Evolutionary conservation across 2,888 invertebrate species (phyloP).

Genomic region (Zonitis immaculata): DNA sequence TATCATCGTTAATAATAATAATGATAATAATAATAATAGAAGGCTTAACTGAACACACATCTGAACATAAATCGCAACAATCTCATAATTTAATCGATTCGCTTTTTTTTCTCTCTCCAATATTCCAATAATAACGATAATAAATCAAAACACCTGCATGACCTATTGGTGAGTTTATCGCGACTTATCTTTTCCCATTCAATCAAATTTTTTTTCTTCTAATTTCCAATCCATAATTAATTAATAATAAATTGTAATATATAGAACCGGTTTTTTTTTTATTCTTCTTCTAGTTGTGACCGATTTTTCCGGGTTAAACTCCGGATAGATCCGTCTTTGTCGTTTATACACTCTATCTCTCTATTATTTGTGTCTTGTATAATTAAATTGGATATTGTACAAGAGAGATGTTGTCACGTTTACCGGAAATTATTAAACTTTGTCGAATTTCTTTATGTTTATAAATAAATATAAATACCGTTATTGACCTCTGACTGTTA

Average conservation of each 20-base stretch:
- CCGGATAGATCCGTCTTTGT: neutral
- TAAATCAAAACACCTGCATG: neutral
- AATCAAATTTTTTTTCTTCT: too few species aligned
- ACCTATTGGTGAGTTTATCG: neutral
- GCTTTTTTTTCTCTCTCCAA: neutral
- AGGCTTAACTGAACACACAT: too few species aligned
- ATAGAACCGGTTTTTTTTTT: neutral
- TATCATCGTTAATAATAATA: neutral
- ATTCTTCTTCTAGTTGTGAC: too few species aligned
- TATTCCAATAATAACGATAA: neutral
- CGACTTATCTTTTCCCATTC: neutral
- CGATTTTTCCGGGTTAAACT: neutral
- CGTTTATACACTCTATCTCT: too few species aligned
- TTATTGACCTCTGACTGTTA: constrained; percentile 1
- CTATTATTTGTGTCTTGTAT: neutral
- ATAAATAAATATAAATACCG: neutral
- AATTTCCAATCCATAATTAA: too few species aligned
- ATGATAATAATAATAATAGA: too few species aligned
- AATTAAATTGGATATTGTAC: neutral
- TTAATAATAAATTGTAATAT: neutral
- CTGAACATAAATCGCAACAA: neutral
- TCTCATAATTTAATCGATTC: constrained; percentile 1
- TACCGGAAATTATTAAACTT: constrained; percentile 1
- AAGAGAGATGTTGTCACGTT: neutral
- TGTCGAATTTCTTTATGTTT: neutral